Conservation (phyloP, 1,140 invertebrate species). For the Arion vulgaris region DNA sequence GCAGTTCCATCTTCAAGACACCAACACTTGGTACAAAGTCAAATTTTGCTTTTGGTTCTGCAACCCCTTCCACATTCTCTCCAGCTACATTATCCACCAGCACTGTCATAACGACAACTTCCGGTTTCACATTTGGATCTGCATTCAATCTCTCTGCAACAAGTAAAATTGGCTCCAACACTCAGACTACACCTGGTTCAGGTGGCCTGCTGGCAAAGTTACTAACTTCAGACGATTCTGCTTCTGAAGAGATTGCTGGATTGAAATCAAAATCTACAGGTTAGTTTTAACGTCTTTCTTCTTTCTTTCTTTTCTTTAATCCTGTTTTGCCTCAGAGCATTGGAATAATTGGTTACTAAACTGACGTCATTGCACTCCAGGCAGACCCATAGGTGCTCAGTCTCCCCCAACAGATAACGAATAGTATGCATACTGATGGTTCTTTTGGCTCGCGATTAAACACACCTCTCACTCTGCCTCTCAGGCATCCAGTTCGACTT, state of each 20-base stretch:
- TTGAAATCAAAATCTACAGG: conserved; percentile 16
- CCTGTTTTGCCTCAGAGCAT: no score
- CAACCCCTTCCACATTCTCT: background rate
- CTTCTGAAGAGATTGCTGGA: background rate
- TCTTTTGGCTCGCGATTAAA: no score
- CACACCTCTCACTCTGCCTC: no score
- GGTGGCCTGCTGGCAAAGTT: conserved; percentile 36
- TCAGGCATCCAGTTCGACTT: no score
- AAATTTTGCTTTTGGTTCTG: conserved; percentile 44
- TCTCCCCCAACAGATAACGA: no score
- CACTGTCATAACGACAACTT: background rate
- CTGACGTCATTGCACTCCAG: no score
- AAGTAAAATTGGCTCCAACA: background rate
- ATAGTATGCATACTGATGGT: no score
- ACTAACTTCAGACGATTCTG: conserved; percentile 35
- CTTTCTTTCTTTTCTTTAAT: no score
- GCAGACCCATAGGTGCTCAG: no score
- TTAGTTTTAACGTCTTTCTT: background rate
- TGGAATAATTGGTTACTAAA: no score
- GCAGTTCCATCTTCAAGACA: background rate
- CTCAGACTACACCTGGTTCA: background rate
- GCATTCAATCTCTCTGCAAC: background rate
- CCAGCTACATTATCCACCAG: background rate
- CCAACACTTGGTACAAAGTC: conserved; percentile 16
- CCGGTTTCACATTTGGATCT: background rate